Conservation (phyloP, 2,888 invertebrate genomes). For the Periphyllus acericola region DNA sequence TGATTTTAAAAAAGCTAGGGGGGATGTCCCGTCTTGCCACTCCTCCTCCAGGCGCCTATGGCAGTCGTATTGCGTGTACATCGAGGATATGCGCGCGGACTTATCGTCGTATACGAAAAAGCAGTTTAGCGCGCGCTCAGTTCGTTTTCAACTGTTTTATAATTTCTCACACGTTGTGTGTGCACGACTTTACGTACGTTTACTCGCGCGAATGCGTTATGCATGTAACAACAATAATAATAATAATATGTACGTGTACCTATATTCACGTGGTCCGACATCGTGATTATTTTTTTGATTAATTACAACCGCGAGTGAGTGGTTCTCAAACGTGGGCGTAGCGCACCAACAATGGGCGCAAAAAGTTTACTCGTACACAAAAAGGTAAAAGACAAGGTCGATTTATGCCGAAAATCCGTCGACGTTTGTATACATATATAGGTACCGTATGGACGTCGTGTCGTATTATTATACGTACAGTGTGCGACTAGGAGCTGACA, state of each 20-base stretch:
- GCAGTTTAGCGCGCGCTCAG: too few relatives aligned
- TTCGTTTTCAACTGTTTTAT: too few relatives aligned
- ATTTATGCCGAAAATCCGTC: conserved; percentile 5
- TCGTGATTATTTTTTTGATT: conserved; percentile 40
- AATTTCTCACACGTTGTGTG: neutral
- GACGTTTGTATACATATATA: neutral
- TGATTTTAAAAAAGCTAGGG: too few relatives aligned
- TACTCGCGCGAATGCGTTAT: too few relatives aligned
- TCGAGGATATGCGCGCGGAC: neutral
- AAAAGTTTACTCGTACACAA: neutral
- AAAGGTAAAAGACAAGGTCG: neutral
- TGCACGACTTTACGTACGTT: neutral
- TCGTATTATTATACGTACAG: too few relatives aligned
- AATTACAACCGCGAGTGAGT: conserved; percentile 10
- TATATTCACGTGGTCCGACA: conserved; percentile 1
- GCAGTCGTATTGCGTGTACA: neutral
- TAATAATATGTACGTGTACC: too few relatives aligned
- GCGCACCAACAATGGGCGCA: neutral
- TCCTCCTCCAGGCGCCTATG: too few relatives aligned
- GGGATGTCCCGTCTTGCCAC: too few relatives aligned
- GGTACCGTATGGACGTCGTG: too few relatives aligned
- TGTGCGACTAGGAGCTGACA: neutral
- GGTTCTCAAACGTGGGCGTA: conserved; percentile 3
- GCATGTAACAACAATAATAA: too few relatives aligned
- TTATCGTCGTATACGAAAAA: neutral